Base-by-base conservation (phyloP, 2,888 invertebrate species). In the Cataglyphis albicans region DNA sequence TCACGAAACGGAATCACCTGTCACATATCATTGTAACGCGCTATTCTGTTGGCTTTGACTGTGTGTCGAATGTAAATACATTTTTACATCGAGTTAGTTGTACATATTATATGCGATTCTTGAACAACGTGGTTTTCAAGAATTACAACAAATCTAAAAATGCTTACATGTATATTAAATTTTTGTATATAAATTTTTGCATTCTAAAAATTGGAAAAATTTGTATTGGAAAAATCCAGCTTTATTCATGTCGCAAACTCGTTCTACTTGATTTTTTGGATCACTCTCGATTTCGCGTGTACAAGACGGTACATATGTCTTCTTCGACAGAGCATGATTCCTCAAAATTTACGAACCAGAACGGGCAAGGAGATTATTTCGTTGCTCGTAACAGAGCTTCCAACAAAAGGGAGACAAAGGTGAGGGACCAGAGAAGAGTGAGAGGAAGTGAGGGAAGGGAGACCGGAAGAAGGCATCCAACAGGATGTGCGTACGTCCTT, bases 401-500 rank as follows among this genome's bases (percentile, higher is more conserved):
- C 21, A 82, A 85, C 82, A 87, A 83, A 84, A 81, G 85, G 67
- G 29, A 41, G 41, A 52, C 29, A 63, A 65, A 81, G 64, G 68
- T 38, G 61, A 83, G 63, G 57, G 70, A 76, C 55, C 63, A 38
- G 61, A 55, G 72, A 63, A 63, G 64, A 55, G 61, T 18, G 55
- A 65, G 67, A 76, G 83, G 82, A 81, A 57, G 78, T 55, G 84
- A 48, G 75, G 70, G 78, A 68, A 76, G 83, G 73, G 67, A 87
- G 86, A 90, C 92, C 92, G 92, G 92, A 92, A 92, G 90, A 88
- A 90, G 91, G 84, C 86, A 87, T 87, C 88, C 88, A 87, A 91
- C 92, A 92, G 92, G 92, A 92, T 92, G 67, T 68, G 90, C 88
- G 88, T 82, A 78, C 90, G 91, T 91, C 91, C 92, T 91, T 92